Conservation (phyloP, 2,113 vertebrate genomes). For the Toxostoma redivivum region DNA sequence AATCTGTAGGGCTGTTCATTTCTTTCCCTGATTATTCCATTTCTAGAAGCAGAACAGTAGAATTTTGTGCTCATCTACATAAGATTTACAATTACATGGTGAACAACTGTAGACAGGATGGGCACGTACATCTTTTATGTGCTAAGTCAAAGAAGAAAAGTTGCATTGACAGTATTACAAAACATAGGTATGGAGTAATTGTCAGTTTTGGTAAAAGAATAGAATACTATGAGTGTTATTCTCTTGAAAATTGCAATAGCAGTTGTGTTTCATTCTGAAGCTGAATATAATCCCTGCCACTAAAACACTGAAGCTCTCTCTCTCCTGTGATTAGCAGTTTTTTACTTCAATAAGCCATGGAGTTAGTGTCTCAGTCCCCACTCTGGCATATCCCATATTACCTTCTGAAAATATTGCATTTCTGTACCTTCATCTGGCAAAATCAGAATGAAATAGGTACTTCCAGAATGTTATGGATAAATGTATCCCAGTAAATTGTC, state of each 20-base stretch:
- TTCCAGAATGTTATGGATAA: background rate
- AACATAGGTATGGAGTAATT: background rate
- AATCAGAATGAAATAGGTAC: background rate
- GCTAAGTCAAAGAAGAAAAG: background rate
- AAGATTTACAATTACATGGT: background rate
- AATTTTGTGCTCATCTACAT: background rate
- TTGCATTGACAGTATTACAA: background rate
- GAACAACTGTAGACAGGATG: background rate
- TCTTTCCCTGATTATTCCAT: background rate
- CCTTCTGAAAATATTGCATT: background rate
- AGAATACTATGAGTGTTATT: background rate
- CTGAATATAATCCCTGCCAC: background rate
- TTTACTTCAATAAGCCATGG: background rate
- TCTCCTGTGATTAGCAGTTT: background rate
- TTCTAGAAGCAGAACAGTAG: background rate
- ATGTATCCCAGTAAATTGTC: background rate
- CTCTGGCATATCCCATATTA: background rate
- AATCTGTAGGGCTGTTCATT: background rate
- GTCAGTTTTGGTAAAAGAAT: background rate
- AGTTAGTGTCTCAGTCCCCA: background rate
- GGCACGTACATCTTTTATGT: background rate
- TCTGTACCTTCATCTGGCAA: background rate
- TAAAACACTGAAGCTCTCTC: background rate
- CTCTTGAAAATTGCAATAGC: background rate
- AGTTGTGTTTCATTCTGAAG: background rate